Evolutionary conservation across 2,797 vertebrate species (phyloP).

Genomic region (Dallia pectoralis): DNA sequence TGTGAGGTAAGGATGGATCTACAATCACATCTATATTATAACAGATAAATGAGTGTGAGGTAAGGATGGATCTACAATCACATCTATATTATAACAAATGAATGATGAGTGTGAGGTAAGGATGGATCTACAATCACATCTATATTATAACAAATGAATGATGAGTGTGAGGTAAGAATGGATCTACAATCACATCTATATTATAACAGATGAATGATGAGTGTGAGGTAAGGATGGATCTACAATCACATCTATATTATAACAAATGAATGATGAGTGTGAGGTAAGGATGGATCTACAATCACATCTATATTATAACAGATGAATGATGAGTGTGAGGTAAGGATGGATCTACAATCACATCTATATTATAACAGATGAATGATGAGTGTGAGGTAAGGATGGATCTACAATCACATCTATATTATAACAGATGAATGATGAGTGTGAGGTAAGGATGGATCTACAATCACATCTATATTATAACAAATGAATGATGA

Average conservation of each 20-base stretch:
- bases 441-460: conserved; percentile 85
- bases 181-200: neutral
- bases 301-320: too few species aligned
- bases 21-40: too few species aligned
- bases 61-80: conserved; percentile 55
- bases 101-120: conserved; percentile 90
- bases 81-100: too few species aligned
- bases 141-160: too few species aligned
- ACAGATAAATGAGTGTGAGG: conserved; percentile 91
- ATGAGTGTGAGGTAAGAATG: conserved; percentile 85
- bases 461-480: neutral
- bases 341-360: conserved; percentile 55
- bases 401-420: neutral
- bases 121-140: neutral
- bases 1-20: conserved; percentile 79
- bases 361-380: too few species aligned
- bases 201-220: too few species aligned
- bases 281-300: conserved; percentile 77
- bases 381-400: conserved; percentile 90
- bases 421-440: too few species aligned
- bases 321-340: conserved; percentile 89
- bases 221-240: conserved; percentile 79
- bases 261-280: conserved; percentile 83
- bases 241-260: too few species aligned
- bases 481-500: too few species aligned